phyloP scores from a whole-genome alignment of 2,888 invertebrate genomes.

The Oxyteleia sp. region DNA sequence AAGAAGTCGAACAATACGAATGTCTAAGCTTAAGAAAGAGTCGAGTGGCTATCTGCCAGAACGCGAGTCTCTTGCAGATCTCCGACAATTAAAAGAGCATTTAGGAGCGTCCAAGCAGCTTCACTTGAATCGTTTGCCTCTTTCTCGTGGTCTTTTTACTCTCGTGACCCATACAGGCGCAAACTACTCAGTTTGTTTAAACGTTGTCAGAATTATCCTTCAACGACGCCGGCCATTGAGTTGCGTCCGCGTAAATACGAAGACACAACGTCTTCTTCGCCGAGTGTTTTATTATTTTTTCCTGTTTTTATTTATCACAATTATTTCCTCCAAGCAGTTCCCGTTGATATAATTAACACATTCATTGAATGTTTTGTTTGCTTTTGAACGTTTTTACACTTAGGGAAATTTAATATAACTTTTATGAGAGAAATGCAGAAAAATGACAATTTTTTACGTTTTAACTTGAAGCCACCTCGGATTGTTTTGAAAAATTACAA shows the following conservation, averaged over 20 bases:
- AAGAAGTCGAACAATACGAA: slow-evolving; percentile 31
- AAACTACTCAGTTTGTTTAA: slow-evolving; percentile 53
- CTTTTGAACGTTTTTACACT: too few species aligned
- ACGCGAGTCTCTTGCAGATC: slow-evolving; percentile 53
- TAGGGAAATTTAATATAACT: too few species aligned
- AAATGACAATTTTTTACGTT: background rate
- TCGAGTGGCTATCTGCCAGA: slow-evolving; percentile 55
- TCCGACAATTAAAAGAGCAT: slow-evolving; percentile 78
- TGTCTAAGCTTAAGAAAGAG: slow-evolving; percentile 68
- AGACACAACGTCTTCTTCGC: slow-evolving; percentile 29
- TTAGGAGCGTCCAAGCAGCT: slow-evolving; percentile 62
- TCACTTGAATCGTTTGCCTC: slow-evolving; percentile 45
- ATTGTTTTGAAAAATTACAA: too few species aligned
- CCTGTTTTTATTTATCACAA: background rate
- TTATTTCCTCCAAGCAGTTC: too few species aligned
- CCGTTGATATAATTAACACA: too few species aligned
- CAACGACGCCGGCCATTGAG: slow-evolving; percentile 32
- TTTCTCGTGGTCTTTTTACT: slow-evolving; percentile 41
- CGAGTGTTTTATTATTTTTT: background rate
- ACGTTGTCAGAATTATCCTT: slow-evolving; percentile 46
- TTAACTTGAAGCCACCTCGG: too few species aligned
- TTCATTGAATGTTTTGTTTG: too few species aligned
- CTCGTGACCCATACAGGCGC: slow-evolving; percentile 17
- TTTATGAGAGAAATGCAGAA: too few species aligned
- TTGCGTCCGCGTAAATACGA: slow-evolving; percentile 30